A percentile compares a stretch with the other conserved stretches of the same genome.
Conservation (phyloP, 2,888 invertebrate genomes). For the Acleris holmiana region DNA sequence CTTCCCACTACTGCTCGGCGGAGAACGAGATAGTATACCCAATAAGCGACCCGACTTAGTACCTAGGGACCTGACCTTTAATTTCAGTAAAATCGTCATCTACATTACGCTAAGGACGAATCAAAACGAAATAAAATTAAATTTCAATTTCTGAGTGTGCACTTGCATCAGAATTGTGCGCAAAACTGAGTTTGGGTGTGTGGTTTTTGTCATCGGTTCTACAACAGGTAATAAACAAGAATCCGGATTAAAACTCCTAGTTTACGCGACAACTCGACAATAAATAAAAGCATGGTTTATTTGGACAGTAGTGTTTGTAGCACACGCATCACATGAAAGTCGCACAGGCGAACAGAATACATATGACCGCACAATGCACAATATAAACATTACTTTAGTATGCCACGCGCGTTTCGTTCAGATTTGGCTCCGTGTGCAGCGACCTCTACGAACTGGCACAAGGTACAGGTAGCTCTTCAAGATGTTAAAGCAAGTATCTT, state of each 20-base stretch:
- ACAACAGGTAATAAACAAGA: constrained; percentile 1
- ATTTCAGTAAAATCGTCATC: background rate
- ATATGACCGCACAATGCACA: constrained; percentile 42
- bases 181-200: no score
- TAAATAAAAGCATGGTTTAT: constrained; percentile 24
- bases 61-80: background rate
- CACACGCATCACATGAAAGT: constrained; percentile 30
- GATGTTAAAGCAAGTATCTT: constrained; percentile 8
- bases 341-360: constrained; percentile 28
- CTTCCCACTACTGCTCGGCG: background rate
- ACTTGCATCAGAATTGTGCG: background rate
- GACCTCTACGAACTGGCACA: constrained; percentile 50
- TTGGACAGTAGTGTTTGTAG: constrained; percentile 1
- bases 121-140: background rate
- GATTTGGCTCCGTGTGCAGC: constrained; percentile 51
- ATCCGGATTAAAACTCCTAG: background rate
- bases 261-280: no score
- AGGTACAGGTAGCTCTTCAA: constrained; percentile 32
- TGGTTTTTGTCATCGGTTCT: no score
- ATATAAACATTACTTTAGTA: constrained; percentile 43
- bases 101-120: no score
- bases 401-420: constrained; percentile 46
- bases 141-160: background rate
- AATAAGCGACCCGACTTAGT: constrained; percentile 4
- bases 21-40: constrained; percentile 5